These are phyloP conservation scores for Platysteira castanea DNA, from an alignment of 2,113 vertebrate species.

Conservation along the genomic window DNA sequence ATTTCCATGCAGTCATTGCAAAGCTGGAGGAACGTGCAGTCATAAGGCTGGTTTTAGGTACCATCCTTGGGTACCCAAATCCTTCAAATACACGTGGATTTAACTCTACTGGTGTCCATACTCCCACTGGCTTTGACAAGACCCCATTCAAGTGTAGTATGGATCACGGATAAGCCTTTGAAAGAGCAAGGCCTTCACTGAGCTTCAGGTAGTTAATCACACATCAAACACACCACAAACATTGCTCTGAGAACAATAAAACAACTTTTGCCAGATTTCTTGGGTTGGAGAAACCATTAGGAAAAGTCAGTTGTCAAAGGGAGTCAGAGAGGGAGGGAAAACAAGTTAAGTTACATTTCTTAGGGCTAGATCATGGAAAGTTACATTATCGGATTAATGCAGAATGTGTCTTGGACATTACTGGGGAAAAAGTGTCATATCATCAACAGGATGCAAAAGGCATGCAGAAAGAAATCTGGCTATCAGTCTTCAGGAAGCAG, in stretches of 20 bases:
- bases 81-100: not conserved
- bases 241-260: slow-evolving; percentile 29
- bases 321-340: not conserved
- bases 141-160: not conserved
- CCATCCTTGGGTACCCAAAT: not conserved
- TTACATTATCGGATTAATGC: slow-evolving; percentile 48
- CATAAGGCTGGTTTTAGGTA: not conserved
- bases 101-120: not conserved
- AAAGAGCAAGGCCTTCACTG: not conserved
- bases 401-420: slow-evolving; percentile 48
- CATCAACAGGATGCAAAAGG: slow-evolving; percentile 54
- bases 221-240: not conserved
- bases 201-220: not conserved
- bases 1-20: slow-evolving; percentile 36
- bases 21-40: slow-evolving; percentile 16
- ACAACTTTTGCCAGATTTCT: slow-evolving; percentile 27
- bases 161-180: not conserved
- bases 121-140: not conserved
- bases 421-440: slow-evolving; percentile 36
- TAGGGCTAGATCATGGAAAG: slow-evolving; percentile 38
- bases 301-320: slow-evolving; percentile 13
- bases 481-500: slow-evolving; percentile 50
- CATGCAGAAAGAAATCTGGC: slow-evolving; percentile 65
- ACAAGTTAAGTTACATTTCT: slow-evolving; percentile 24
- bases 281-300: slow-evolving; percentile 37